These are phyloP conservation scores for Eospalax fontanierii DNA, from an alignment of 2,797 vertebrate genomes.

Conservation along the genomic window DNA sequence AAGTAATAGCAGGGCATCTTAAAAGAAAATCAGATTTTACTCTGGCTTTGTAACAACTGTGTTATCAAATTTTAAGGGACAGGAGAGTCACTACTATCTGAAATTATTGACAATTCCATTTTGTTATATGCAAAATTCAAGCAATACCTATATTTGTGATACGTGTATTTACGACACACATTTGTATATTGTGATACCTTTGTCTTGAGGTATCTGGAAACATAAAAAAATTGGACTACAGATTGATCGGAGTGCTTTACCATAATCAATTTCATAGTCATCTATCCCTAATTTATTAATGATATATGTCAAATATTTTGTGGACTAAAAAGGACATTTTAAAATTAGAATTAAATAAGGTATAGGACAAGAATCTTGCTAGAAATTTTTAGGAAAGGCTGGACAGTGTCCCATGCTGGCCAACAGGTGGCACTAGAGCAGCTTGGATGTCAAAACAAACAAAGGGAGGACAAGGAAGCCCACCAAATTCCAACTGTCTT, in stretches of 20 bases:
- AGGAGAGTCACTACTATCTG: not conserved
- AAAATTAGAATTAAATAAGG: slow-evolving; percentile 4
- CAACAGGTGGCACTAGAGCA: slow-evolving; percentile 73
- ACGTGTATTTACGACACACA: not conserved
- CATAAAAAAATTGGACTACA: not conserved
- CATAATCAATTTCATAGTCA: not conserved
- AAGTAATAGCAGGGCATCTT: slow-evolving; percentile 93
- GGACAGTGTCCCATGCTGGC: not conserved
- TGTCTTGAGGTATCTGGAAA: not conserved
- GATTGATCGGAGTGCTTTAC: slow-evolving; percentile 1
- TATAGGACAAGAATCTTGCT: not conserved
- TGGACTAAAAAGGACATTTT: not conserved
- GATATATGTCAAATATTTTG: not conserved
- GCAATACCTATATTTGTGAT: not conserved
- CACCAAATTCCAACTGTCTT: not conserved
- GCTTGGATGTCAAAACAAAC: slow-evolving; percentile 59
- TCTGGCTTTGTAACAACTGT: slow-evolving; percentile 70
- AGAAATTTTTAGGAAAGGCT: not conserved
- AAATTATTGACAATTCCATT: not conserved
- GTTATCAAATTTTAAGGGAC: slow-evolving; percentile 69
- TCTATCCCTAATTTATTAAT: not conserved
- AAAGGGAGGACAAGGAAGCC: slow-evolving; percentile 6
- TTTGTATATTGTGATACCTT: not conserved
- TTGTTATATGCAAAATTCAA: not conserved
- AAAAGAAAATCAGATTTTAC: slow-evolving; percentile 33